Evolutionary conservation across 1,140 invertebrate species (phyloP).

Genomic region (Drosophila elegans): DNA sequence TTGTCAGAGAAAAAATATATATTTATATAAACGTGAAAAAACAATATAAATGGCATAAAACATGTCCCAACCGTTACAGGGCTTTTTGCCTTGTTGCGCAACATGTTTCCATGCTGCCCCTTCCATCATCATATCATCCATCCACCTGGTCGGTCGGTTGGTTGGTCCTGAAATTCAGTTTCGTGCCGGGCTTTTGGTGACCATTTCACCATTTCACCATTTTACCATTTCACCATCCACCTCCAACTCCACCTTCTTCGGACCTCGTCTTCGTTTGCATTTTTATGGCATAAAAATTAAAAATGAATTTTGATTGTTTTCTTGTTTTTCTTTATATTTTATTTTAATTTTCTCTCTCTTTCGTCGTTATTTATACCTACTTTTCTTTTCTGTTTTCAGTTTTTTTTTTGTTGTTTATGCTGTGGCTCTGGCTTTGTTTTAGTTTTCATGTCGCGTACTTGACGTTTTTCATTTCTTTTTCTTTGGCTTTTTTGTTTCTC

Average conservation of each 20-base stretch:
- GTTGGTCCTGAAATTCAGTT: conserved; percentile 16
- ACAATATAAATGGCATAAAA: conserved; percentile 58
- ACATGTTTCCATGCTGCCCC: conserved; percentile 42
- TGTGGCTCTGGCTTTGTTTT: conserved; percentile 71
- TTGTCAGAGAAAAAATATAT: conserved; percentile 18
- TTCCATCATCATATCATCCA: too few species aligned
- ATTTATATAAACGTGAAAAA: background rate
- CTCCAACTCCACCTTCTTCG: background rate
- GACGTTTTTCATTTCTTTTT: conserved; percentile 51
- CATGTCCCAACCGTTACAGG: conserved; percentile 65
- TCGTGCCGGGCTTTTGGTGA: conserved; percentile 65
- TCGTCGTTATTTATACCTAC: conserved; percentile 31
- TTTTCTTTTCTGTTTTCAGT: background rate
- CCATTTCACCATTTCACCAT: conserved; percentile 25
- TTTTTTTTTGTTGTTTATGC: conserved; percentile 10
- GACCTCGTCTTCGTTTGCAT: conserved; percentile 70
- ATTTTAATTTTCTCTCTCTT: conserved; percentile 47
- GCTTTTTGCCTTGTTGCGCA: conserved; percentile 60
- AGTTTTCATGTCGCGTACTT: conserved; percentile 77
- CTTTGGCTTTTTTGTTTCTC: conserved; percentile 6
- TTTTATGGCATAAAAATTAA: conserved; percentile 83
- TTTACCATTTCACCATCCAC: background rate
- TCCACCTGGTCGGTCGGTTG: background rate
- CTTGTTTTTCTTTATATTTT: conserved; percentile 44
- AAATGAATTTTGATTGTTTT: conserved; percentile 83